phyloP scores from a whole-genome alignment of 1,140 invertebrate species.

The Leptestheria dahalacensis region DNA sequence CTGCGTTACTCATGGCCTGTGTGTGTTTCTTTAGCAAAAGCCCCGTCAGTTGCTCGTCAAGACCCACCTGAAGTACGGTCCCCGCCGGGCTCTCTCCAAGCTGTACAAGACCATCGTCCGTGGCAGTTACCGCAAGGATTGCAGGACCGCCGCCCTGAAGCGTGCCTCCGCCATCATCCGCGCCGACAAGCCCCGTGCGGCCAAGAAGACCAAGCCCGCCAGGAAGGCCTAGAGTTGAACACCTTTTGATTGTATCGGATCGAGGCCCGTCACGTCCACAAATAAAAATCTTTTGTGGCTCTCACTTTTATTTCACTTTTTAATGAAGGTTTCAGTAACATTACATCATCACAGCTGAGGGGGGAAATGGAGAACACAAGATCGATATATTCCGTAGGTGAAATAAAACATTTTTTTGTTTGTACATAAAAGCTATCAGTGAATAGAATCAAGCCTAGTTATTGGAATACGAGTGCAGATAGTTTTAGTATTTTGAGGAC shows the following conservation, averaged over 20 bases:
- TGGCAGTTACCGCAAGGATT: constrained; percentile 72
- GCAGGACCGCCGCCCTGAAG: constrained; percentile 72
- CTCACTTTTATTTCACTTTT: background rate
- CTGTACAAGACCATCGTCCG: constrained; percentile 59
- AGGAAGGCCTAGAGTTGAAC: constrained; percentile 48
- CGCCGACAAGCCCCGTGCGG: constrained; percentile 66
- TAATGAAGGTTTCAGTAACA: background rate
- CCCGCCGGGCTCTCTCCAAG: constrained; percentile 64
- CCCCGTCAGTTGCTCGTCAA: constrained; percentile 56
- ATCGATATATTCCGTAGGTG: too few relatives aligned
- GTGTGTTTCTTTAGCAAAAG: constrained; percentile 35
- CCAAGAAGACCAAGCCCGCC: constrained; percentile 49
- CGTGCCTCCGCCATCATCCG: constrained; percentile 75
- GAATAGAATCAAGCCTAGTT: too few relatives aligned
- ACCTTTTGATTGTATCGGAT: background rate
- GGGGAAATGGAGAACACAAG: background rate
- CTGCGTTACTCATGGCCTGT: background rate
- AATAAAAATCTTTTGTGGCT: background rate
- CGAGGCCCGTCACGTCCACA: background rate
- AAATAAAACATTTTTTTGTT: too few relatives aligned
- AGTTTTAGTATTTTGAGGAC: too few relatives aligned
- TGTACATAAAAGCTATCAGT: too few relatives aligned
- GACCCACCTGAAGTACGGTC: constrained; percentile 65
- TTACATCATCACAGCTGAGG: background rate
- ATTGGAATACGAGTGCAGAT: too few relatives aligned